These are phyloP conservation scores for Trachelus iudaicus DNA, from an alignment of 2,888 invertebrate genomes.

Conservation along the genomic window DNA sequence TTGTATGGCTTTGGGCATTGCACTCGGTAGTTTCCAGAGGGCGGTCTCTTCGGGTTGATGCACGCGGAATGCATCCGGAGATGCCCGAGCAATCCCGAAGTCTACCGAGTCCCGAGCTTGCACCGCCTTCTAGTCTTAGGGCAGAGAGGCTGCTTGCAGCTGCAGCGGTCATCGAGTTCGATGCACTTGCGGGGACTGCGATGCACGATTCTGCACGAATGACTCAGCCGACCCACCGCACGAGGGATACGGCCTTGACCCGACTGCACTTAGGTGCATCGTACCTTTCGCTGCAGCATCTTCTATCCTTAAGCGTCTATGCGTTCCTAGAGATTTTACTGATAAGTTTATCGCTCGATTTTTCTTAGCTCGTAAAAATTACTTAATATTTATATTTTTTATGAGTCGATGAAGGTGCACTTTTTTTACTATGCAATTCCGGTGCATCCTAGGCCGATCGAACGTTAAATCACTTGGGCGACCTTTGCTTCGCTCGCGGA, in stretches of 20 bases:
- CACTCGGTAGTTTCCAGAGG: conserved; percentile 55
- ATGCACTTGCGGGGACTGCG: conserved; percentile 55
- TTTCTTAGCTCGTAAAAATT: neutral
- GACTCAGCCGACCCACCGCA: conserved; percentile 56
- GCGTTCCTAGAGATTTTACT: neutral
- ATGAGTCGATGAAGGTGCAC: neutral
- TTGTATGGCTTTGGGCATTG: conserved; percentile 49
- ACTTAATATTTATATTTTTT: neutral
- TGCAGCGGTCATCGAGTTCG: conserved; percentile 64
- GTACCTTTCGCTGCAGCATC: conserved; percentile 41
- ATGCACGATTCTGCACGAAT: conserved; percentile 54
- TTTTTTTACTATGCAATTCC: neutral
- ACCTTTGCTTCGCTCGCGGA: neutral
- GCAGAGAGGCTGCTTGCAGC: conserved; percentile 41
- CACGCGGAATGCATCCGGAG: conserved; percentile 55
- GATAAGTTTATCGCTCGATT: neutral
- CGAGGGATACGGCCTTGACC: conserved; percentile 62
- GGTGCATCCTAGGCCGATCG: neutral
- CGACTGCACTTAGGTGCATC: conserved; percentile 57
- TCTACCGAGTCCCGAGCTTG: conserved; percentile 21
- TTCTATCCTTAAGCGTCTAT: neutral
- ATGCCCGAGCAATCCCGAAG: conserved; percentile 41
- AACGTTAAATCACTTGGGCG: neutral
- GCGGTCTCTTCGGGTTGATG: conserved; percentile 54
- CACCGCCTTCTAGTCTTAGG: neutral